A percentile compares a stretch with the other conserved stretches of the same genome.
phyloP scores from a whole-genome alignment of 1,140 invertebrate species.

The Drosophila ogumai region DNA sequence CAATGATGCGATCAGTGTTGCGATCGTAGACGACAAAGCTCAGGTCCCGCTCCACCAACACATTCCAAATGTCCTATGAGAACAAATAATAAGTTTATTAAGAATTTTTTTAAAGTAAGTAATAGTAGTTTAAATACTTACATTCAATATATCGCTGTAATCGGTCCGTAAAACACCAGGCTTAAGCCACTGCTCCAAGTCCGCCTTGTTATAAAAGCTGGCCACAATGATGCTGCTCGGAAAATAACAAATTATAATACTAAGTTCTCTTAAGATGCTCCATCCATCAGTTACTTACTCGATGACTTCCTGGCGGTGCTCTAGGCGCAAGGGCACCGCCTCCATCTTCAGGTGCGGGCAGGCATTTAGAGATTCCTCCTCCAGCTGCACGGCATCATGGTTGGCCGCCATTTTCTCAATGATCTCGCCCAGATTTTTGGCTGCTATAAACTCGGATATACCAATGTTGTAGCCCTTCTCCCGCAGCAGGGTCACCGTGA shows the following conservation, averaged over 20 bases:
- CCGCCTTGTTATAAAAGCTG: constrained; percentile 93
- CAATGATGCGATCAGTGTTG: constrained; percentile 85
- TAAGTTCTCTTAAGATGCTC: accelerated
- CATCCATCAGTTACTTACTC: constrained; percentile 83
- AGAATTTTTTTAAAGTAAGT: neutral
- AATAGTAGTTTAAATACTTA: constrained; percentile 36
- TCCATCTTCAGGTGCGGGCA: constrained; percentile 85
- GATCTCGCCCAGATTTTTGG: constrained; percentile 89
- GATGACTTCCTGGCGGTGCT: constrained; percentile 88
- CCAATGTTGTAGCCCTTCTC: constrained; percentile 92
- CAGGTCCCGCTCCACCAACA: constrained; percentile 88
- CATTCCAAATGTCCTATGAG: constrained; percentile 87
- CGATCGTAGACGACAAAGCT: constrained; percentile 88
- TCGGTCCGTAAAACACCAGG: constrained; percentile 88
- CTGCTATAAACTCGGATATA: constrained; percentile 92
- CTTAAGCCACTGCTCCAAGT: constrained; percentile 91
- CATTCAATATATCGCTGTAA: constrained; percentile 88
- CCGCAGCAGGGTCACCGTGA: constrained; percentile 91
- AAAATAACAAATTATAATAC: neutral
- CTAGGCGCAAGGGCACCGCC: constrained; percentile 87
- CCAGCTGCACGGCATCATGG: constrained; percentile 62
- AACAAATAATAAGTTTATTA: no score
- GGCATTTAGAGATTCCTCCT: constrained; percentile 66
- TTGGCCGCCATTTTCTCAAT: constrained; percentile 86
- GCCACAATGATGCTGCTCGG: constrained; percentile 90